Base-by-base conservation (phyloP, 2,113 vertebrate species). In the Cinclus mexicanus region DNA sequence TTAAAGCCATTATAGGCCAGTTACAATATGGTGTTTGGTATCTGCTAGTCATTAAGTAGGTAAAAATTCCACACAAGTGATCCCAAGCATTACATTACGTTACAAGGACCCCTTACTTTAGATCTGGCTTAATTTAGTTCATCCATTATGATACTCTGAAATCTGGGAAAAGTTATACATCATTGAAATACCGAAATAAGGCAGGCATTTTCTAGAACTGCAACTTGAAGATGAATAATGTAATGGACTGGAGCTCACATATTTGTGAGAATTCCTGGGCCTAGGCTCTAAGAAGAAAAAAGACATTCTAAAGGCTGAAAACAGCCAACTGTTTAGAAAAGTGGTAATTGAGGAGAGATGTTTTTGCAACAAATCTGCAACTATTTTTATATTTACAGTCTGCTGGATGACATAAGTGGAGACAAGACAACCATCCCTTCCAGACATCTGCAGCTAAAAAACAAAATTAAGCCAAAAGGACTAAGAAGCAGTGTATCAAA, bases 311-410 rank as follows among this genome's bases (percentile, higher is more conserved):
- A 37, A 72, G 39, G 42, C 46, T 90, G 84, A 96, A 93, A 96
- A 87, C 46, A 92, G 81, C 44, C 42, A 88, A 25, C 46, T 56
- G 26, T 95, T 95, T 64, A 92, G 87, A 97, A 97, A 90, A 74
- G 50, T 5, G 46, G 49, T 78, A 94, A 97, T 79, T 95, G 68
- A 86, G 61, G 55, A 64, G 61, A 92, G 47, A 90, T 64, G 47
- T 47, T 96, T 90, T 95, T 91, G 68, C 37, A 89, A 52, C 37
- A 96, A 97, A 87, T 49, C 67, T 80, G 39, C 59, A 95, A 91
- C 87, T 96, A 95, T 76, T 91, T 95, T 71, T 79, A 49, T 64
- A 79, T 94, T 96, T 92, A 96, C 78, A 95, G 77, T 91, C 75
- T 94, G 91, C 25, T 95, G 86, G n/a, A 93, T 93, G 57, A 94